phyloP scores from a whole-genome alignment of 2,888 invertebrate species.

The Andricus curvator region DNA sequence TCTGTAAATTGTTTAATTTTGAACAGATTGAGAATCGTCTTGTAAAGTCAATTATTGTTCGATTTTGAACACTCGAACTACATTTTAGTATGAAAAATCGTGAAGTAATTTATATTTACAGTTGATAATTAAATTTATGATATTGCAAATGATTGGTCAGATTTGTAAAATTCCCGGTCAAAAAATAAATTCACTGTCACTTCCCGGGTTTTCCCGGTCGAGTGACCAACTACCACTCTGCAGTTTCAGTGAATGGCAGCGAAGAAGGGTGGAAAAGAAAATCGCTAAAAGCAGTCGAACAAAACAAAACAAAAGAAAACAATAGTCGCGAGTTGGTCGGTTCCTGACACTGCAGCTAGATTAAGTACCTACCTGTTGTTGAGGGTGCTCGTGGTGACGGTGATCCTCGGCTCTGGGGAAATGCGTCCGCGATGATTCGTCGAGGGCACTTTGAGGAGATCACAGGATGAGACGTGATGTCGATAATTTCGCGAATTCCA shows the following conservation, averaged over 20 bases:
- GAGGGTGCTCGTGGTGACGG: slow-evolving; percentile 56
- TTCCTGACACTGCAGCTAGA: slow-evolving; percentile 3
- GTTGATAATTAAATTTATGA: too few relatives aligned
- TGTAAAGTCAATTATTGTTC: too few relatives aligned
- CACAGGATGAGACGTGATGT: slow-evolving; percentile 73
- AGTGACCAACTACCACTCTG: too few relatives aligned
- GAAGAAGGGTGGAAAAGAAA: background rate
- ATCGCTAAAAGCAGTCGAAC: background rate
- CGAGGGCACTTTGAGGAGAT: slow-evolving; percentile 72
- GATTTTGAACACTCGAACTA: too few relatives aligned
- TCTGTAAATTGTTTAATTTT: too few relatives aligned
- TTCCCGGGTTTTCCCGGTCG: too few relatives aligned
- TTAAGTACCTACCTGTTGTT: slow-evolving; percentile 70
- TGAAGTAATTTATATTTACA: too few relatives aligned
- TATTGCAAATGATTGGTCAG: too few relatives aligned
- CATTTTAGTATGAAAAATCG: too few relatives aligned
- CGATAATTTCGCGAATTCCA: slow-evolving; percentile 72
- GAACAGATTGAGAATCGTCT: too few relatives aligned
- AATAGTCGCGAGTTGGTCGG: slow-evolving; percentile 43
- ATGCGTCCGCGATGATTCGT: slow-evolving; percentile 64
- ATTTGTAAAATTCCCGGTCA: too few relatives aligned
- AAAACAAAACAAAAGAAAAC: slow-evolving; percentile 7
- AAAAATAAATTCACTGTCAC: too few relatives aligned
- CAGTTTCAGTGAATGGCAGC: background rate
- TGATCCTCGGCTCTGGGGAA: slow-evolving; percentile 64